Evolutionary conservation across 2,113 vertebrate species (phyloP).

Genomic region (Hucho hucho): DNA sequence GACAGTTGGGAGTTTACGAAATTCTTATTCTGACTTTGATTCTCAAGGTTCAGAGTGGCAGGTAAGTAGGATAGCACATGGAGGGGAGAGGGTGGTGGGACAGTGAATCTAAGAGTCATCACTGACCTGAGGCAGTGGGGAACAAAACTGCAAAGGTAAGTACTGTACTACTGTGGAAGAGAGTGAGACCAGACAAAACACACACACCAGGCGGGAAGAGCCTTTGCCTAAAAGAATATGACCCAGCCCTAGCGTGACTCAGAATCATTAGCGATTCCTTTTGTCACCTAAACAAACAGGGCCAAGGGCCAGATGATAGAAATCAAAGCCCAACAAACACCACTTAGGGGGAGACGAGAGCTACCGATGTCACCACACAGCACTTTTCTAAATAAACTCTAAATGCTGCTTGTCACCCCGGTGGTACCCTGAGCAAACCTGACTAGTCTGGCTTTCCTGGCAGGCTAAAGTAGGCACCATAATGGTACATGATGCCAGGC

Average conservation of each 20-base stretch:
- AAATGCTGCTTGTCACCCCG: constrained; percentile 7
- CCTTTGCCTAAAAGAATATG: not conserved
- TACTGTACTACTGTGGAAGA: not conserved
- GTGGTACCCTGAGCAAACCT: constrained; percentile 29
- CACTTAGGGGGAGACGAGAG: not conserved
- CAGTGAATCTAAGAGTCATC: not conserved
- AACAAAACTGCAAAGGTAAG: too few relatives aligned
- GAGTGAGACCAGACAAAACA: not conserved
- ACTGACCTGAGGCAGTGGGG: not conserved
- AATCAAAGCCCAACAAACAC: constrained; percentile 25
- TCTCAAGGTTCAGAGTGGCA: not conserved
- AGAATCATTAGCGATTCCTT: constrained; percentile 14
- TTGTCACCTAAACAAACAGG: constrained; percentile 17
- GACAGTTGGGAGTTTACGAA: not conserved
- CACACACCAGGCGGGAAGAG: not conserved
- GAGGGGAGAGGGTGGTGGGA: not conserved
- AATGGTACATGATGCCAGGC: not conserved
- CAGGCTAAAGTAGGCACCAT: not conserved
- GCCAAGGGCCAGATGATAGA: not conserved
- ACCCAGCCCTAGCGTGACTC: constrained; percentile 1
- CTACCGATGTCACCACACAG: constrained; percentile 25
- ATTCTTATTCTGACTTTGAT: not conserved
- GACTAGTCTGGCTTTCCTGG: constrained; percentile 25
- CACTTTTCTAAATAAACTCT: constrained; percentile 40
- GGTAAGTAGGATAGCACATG: not conserved